Percentiles rank a stretch among this genome's conserved stretches.
phyloP scores from a whole-genome alignment of 1,140 invertebrate species.

The Drosophila kikkawai region DNA sequence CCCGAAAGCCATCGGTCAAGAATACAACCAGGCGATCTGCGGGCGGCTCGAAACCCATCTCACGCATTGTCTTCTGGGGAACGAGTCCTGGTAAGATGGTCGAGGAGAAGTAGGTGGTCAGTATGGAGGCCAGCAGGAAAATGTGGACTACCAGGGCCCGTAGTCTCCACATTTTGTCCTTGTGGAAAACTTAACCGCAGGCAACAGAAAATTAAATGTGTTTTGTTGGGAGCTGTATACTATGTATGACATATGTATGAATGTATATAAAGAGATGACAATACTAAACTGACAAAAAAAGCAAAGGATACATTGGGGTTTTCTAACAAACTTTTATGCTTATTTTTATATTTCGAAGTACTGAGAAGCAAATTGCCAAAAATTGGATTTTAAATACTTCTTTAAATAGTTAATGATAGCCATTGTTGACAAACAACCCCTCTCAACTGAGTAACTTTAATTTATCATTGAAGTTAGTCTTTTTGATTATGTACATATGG shows the following conservation, averaged over 20 bases:
- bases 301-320: background rate
- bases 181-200: background rate
- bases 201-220: background rate
- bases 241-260: no score
- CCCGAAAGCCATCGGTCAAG: slow-evolving; percentile 94
- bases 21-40: slow-evolving; percentile 93
- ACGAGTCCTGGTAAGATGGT: slow-evolving; percentile 86
- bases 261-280: background rate
- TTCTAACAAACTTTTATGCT: no score
- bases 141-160: slow-evolving; percentile 85
- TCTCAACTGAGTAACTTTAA: no score
- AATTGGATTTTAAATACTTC: no score
- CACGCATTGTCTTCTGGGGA: slow-evolving; percentile 85
- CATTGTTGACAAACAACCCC: background rate
- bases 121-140: slow-evolving; percentile 87
- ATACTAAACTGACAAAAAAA: background rate
- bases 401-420: background rate
- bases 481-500: background rate
- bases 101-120: slow-evolving; percentile 88
- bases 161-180: slow-evolving; percentile 71
- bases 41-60: slow-evolving; percentile 85
- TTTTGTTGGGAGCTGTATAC: no score
- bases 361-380: no score
- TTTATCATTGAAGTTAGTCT: background rate
- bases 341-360: no score